Evolutionary conservation across 2,113 vertebrate genomes (phyloP), one percentile per base, ranked within the genome.

Genomic region (Onychostruthus taczanowskii): DNA sequence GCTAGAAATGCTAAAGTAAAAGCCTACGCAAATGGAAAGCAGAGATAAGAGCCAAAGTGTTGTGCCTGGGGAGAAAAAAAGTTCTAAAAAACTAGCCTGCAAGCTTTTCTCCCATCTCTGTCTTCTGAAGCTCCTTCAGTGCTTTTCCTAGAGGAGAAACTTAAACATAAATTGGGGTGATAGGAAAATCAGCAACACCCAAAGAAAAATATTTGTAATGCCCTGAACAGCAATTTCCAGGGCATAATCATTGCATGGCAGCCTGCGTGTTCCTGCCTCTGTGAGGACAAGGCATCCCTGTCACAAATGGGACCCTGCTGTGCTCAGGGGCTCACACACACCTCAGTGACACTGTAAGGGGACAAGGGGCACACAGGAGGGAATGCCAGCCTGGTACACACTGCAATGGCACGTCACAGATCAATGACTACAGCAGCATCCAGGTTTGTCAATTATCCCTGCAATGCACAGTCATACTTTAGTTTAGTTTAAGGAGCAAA

Each of bases 271-370:
- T 13, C 0, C 4, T 22, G 43, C 44, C 39, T 72, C 13, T 2
- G n/a, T 13, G 50, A 87, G 11, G 28, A 69, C 17, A 10, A 7
- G 16, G 75, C 6, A 14, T 5, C 30, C 37, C 72, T 17, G 37
- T 9, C 53, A 33, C 59, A 58, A 7, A 1, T 0, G 10, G 30
- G 61, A 22, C 17, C 62, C 62, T 26, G 16, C 62, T 19, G 24
- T 15, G 61, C 8, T 55, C 7, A 10, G 12, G 27, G 50, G 20
- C 37, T 33, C 53, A 20, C 1, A 2, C 1, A 2, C 4, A 28
- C 18, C 82, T n/a, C 53, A 62, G 49, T 12, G 53, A 68, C 41
- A 41, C 2, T 28, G 6, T 7, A 52, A 64, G 20, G 16, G 12
- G 31, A 28, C 8, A 74, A 15, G 2, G 18, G 5, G 41, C 24